Conservation (phyloP, 2,888 invertebrate species). For the Himalopsyche kuldschensis region DNA sequence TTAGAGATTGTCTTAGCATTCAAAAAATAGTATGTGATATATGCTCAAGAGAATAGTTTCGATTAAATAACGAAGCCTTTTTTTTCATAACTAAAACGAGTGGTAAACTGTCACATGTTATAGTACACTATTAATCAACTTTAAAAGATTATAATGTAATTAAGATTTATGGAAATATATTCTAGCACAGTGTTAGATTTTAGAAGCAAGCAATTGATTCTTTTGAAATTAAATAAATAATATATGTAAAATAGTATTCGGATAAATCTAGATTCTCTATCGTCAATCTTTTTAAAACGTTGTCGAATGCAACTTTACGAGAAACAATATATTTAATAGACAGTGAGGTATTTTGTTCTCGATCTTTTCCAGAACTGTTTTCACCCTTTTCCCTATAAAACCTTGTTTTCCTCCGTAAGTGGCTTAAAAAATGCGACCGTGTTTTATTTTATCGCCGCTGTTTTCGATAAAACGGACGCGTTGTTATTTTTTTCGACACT, state of each 20-base stretch:
- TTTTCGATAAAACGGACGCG: conserved; percentile 30
- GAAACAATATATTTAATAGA: neutral
- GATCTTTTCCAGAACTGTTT: conserved; percentile 3
- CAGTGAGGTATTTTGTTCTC: neutral
- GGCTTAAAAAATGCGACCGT: conserved; percentile 31
- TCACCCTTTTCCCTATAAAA: conserved; percentile 18
- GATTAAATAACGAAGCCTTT: too few relatives aligned
- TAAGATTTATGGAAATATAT: too few relatives aligned
- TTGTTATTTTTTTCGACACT: conserved; percentile 36
- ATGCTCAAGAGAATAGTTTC: too few relatives aligned
- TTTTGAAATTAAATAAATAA: neutral
- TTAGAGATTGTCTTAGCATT: too few relatives aligned
- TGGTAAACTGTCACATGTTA: too few relatives aligned
- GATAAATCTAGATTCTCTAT: neutral
- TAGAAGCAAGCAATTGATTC: too few relatives aligned
- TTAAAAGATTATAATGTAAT: too few relatives aligned
- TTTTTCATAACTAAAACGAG: too few relatives aligned
- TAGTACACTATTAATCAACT: too few relatives aligned
- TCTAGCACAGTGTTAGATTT: too few relatives aligned
- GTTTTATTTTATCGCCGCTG: conserved; percentile 35
- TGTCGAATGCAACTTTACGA: neutral
- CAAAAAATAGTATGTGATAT: too few relatives aligned
- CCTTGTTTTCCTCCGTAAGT: conserved; percentile 22
- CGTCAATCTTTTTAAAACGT: neutral
- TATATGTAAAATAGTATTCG: neutral